phyloP scores from a whole-genome alignment of 2,113 vertebrate species.

The Chaetodon auriga region DNA sequence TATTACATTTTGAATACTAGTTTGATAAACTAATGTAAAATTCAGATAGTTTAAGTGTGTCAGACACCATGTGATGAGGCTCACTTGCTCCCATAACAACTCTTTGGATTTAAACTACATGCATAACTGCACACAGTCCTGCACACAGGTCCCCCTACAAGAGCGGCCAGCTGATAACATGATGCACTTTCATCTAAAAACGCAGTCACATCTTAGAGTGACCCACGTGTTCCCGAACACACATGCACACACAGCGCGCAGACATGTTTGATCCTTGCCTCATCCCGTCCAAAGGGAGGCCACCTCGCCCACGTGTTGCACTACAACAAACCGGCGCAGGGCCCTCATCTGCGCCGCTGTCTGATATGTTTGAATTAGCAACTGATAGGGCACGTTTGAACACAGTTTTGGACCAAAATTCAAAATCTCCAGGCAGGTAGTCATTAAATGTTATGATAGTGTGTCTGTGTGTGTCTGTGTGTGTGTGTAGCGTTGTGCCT shows the following conservation, averaged over 20 bases:
- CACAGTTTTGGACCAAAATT: too few species aligned
- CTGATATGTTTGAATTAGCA: background rate
- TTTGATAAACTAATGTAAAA: background rate
- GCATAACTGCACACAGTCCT: background rate
- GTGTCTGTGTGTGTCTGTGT: too few species aligned
- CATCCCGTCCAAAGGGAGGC: constrained; percentile 49
- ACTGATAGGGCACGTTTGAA: background rate
- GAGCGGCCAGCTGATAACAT: background rate
- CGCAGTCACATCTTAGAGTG: background rate
- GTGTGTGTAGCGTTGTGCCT: background rate
- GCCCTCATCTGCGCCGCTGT: background rate
- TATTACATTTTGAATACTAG: background rate
- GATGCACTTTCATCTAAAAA: background rate
- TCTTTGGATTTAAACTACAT: background rate
- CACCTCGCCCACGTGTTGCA: constrained; percentile 66
- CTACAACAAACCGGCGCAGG: constrained; percentile 66
- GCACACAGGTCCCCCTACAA: background rate
- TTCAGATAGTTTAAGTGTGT: background rate
- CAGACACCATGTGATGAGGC: background rate
- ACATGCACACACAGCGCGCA: constrained; percentile 48
- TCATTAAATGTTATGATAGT: background rate
- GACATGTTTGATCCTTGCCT: constrained; percentile 73
- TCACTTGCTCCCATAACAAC: background rate
- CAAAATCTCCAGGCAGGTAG: fast-evolving
- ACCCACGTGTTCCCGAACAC: constrained; percentile 73